Base-by-base conservation (phyloP, 23 tunicate species). In the Botrylloides violaceus region DNA sequence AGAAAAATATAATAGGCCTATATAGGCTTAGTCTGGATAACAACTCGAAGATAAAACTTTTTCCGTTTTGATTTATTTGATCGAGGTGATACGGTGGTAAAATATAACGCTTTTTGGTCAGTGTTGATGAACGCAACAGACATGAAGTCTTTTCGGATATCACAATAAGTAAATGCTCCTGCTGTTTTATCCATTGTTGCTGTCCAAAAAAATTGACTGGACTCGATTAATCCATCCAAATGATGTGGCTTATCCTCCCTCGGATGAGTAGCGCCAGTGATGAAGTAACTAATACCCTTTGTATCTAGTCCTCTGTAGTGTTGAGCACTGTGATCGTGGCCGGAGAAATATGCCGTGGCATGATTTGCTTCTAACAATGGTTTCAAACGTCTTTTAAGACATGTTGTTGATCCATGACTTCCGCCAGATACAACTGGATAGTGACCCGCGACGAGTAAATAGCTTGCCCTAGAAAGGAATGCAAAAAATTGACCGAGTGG, bases 251-350 rank as follows among this genome's bases (percentile, higher is more conserved):
- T 74, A 66, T 90, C 97, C 50, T 83, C 85, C 24, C 60, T 33
- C 36, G 83, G 76, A 70, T 71, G 80, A 3, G 97, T 72, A 25
- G 90, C 84, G 23, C 97, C 97, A 34, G 77, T 61, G 35, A 90
- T 84, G 59, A 90, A 90, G 55, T 90, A 90, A 83, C 83, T 85
- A 15, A 90, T 88, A 3, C 97, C 97, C 20, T 87, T 83, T 37
- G 62, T 34, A 43, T 63, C 73, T 2, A 64, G 27, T 0, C 85
- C 70, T 35, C 78, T 83, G 73, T 84, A 78, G 53, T 90, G 97
- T 84, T 90, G 85, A 36, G 79, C 76, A 72, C 97, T 90, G 85
- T 90, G 97, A 61, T 90, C 97, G 71, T 90, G 97, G 1, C 97
- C 97, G 28, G 77, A 37, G 29, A 90, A 70, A 64, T 90, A 90